Evolutionary conservation across 2,888 invertebrate species (phyloP).

Genomic region (Phytoseiulus persimilis): DNA sequence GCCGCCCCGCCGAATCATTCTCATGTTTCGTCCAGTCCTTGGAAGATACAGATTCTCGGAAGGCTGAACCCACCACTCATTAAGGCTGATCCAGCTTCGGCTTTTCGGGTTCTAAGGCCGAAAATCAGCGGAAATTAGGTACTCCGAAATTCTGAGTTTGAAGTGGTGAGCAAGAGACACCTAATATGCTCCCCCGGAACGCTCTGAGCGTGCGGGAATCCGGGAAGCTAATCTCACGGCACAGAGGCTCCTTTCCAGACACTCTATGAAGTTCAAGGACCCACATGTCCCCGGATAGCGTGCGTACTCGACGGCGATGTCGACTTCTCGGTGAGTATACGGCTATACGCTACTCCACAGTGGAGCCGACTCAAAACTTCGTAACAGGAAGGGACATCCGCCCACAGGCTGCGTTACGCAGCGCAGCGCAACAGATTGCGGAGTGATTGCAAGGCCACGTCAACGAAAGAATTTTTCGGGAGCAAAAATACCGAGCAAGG

Average conservation of each 20-base stretch:
- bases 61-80: too few relatives aligned
- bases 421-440: background rate
- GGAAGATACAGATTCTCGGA: too few relatives aligned
- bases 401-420: background rate
- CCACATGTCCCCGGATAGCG: conserved; percentile 35
- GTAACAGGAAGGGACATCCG: background rate
- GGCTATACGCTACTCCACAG: background rate
- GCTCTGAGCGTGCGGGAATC: background rate
- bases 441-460: background rate
- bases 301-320: conserved; percentile 34
- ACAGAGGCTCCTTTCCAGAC: background rate
- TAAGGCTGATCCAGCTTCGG: too few relatives aligned
- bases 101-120: too few relatives aligned
- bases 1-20: too few relatives aligned
- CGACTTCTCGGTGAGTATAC: conserved; percentile 19
- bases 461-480: background rate
- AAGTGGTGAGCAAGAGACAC: background rate
- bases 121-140: too few relatives aligned
- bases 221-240: background rate
- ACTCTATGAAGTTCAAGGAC: conserved; percentile 14
- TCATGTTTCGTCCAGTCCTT: too few relatives aligned
- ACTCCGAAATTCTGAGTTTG: background rate
- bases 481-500: background rate
- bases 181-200: background rate
- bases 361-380: background rate